Conservation (phyloP, 2,113 vertebrate genomes). For the Synchiropus splendidus region DNA sequence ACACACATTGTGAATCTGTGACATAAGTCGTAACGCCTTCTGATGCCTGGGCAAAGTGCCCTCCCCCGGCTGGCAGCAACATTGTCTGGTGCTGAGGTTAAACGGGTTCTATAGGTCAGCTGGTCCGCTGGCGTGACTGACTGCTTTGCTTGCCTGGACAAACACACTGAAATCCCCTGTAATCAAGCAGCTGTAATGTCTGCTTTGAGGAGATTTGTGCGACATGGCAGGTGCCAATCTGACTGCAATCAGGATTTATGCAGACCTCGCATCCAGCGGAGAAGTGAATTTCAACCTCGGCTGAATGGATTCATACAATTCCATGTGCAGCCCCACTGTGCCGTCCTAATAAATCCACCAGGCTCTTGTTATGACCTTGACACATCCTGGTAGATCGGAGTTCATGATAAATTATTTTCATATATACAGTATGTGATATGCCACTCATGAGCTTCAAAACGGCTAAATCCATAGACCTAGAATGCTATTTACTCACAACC, state of each 20-base stretch:
- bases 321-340: background rate
- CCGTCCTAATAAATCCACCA: background rate
- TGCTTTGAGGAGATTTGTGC: slow-evolving; percentile 44
- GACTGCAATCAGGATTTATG: slow-evolving; percentile 42
- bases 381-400: background rate
- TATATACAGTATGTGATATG: too few relatives aligned
- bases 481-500: too few relatives aligned
- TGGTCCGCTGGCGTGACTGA: slow-evolving; percentile 8
- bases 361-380: too few relatives aligned
- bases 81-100: slow-evolving; percentile 10
- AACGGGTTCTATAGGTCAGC: slow-evolving; percentile 34
- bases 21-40: slow-evolving; percentile 5
- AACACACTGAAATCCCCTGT: slow-evolving; percentile 38
- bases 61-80: slow-evolving; percentile 10
- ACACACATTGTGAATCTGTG: slow-evolving; percentile 3
- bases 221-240: slow-evolving; percentile 46
- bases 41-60: slow-evolving; percentile 3
- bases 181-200: slow-evolving; percentile 51
- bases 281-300: too few relatives aligned
- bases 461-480: too few relatives aligned
- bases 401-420: background rate
- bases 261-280: slow-evolving; percentile 1
- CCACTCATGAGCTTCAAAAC: too few relatives aligned
- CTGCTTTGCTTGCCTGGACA: slow-evolving; percentile 32
- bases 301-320: slow-evolving; percentile 12